Evolutionary conservation across 2,113 vertebrate genomes (phyloP), one percentile per base, ranked within the genome.

Genomic region (Gavialis gangeticus): DNA sequence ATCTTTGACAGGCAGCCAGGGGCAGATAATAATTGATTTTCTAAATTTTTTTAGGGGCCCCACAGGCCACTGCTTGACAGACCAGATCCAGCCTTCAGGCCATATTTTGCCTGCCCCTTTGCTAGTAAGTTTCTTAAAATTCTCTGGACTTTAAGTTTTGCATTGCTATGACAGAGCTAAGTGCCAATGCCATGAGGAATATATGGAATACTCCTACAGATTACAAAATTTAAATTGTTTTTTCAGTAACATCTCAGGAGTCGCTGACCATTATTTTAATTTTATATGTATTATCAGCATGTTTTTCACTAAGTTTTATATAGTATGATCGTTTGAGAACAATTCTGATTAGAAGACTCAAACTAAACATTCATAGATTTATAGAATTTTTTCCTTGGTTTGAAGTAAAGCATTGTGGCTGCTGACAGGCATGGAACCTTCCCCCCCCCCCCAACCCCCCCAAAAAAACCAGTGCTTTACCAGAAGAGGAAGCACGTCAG

Each of bases 291-390:
- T 85, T 13, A 88, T n/a, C 60, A 63, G 8, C 3, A 25, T 10
- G 69, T 21, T 67, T 59, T 91, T 88, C 75, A 71, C 62, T 88
- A 75, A 30, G 81, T 85, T 84, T 91, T 83, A 88, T 77, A 88
- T 77, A 57, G 34, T 62, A 67, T 76, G 55, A 94, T 91, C 94
- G 80, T 69, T 69, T 82, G 76, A 58, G 76, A 84, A 92, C 58
- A 77, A 91, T 55, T 89, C 55, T 85, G 81, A 82, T 81, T 91
- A 56, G 89, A 85, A 77, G 87, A 73, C 28, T 22, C 60, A 71
- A 71, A n/a, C 18, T 6, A 71, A 37, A 34, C 30, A 71, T 37
- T 37, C 30, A 71, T 13, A 71, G 30, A 71, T 13, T 3, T 69
- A 28, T 71, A 21, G 18, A 22, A 22, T 21, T 34, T 37, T 67